A percentile compares a stretch with the other conserved stretches of the same genome.
These are phyloP conservation scores for Centropristis striata DNA, from an alignment of 2,113 vertebrate genomes.

Conservation along the genomic window DNA sequence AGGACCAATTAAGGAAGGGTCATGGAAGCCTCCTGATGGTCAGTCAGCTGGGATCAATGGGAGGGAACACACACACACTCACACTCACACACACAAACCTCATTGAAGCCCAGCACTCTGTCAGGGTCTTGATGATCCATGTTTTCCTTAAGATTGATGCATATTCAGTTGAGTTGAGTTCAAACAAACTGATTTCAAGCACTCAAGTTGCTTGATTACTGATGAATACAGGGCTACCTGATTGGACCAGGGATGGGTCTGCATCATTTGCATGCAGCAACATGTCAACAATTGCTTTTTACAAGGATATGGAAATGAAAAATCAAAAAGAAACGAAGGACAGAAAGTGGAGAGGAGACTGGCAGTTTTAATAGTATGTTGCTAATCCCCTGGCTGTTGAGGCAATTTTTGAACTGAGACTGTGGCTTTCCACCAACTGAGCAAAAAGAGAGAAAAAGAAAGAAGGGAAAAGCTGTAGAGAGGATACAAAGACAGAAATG, in stretches of 20 bases:
- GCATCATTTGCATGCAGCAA: neutral
- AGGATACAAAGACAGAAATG: constrained; percentile 14
- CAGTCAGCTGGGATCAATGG: constrained; percentile 1
- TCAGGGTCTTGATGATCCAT: neutral
- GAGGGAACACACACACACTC: neutral
- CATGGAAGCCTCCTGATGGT: constrained; percentile 3
- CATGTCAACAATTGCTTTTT: neutral
- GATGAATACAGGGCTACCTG: neutral
- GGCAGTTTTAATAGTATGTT: neutral
- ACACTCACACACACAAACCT: no score
- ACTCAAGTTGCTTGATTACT: neutral
- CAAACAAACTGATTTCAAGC: neutral
- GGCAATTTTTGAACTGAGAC: neutral
- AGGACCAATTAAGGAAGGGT: constrained; percentile 40
- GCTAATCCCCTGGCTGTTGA: neutral
- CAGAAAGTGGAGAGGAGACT: no score
- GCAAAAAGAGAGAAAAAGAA: neutral
- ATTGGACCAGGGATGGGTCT: neutral
- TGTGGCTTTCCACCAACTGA: neutral
- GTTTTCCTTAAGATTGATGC: neutral
- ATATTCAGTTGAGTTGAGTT: neutral
- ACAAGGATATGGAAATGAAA: neutral
- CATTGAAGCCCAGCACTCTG: neutral
- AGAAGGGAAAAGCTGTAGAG: neutral
- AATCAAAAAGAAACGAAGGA: neutral